Evolutionary conservation across 2,113 vertebrate genomes (phyloP).

Genomic region (Anhinga rufa): DNA sequence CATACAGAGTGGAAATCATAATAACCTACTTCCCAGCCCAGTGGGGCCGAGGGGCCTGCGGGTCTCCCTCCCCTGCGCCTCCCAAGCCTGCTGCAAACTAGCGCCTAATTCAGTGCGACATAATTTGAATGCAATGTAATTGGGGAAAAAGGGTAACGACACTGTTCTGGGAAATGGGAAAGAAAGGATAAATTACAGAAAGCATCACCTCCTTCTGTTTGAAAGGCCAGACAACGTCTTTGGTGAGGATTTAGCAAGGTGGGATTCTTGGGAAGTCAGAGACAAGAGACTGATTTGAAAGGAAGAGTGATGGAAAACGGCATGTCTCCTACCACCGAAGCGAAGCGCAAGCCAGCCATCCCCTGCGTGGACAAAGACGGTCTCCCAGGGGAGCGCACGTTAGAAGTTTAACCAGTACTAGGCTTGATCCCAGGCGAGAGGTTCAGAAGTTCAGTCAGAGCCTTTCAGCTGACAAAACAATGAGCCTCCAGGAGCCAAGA

Average conservation of each 20-base stretch:
- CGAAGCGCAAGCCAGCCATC: accelerated
- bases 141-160: background rate
- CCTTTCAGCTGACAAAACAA: conserved; percentile 23
- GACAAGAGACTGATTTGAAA: background rate
- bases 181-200: background rate
- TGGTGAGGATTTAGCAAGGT: background rate
- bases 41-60: background rate
- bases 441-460: conserved; percentile 7
- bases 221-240: background rate
- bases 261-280: background rate
- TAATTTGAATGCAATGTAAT: background rate
- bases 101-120: background rate
- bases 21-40: conserved; percentile 23
- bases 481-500: background rate
- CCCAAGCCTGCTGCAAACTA: background rate
- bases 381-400: background rate
- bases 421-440: background rate
- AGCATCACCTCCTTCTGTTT: background rate
- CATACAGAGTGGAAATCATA: background rate
- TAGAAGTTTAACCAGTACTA: background rate
- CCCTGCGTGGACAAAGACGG: background rate
- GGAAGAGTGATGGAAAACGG: background rate
- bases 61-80: background rate
- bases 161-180: background rate
- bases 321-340: accelerated